Conservation (phyloP, 2,888 invertebrate genomes). For the Parnassius smintheus region DNA sequence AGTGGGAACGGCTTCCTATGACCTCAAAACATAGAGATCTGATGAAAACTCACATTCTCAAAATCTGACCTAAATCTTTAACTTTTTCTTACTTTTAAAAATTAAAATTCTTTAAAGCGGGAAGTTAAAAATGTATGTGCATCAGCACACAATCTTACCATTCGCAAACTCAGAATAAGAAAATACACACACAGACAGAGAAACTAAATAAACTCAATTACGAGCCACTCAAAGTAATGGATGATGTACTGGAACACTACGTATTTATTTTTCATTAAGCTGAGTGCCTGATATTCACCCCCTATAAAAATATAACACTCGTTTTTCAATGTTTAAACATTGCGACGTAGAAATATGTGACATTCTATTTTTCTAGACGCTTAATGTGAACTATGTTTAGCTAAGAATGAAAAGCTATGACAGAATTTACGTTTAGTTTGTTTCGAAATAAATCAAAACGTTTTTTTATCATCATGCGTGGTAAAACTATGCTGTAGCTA, state of each 20-base stretch:
- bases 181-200: neutral
- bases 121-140: no score
- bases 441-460: no score
- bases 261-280: conserved; percentile 24
- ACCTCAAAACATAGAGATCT: no score
- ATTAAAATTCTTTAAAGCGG: no score
- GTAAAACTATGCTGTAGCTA: no score
- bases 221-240: conserved; percentile 17
- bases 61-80: no score
- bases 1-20: no score
- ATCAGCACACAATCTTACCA: no score
- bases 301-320: conserved; percentile 10
- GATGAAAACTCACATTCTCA: no score
- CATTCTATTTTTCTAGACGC: neutral
- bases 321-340: conserved; percentile 7
- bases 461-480: no score
- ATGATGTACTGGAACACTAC: conserved; percentile 3
- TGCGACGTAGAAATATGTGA: neutral
- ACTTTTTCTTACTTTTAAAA: no score
- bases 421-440: neutral
- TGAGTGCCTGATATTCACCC: conserved; percentile 14
- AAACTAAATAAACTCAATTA: conserved; percentile 18
- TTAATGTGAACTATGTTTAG: neutral
- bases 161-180: no score
- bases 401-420: neutral